Percentiles rank a stretch among this genome's conserved stretches.
These are phyloP conservation scores for Heliconius congener DNA, from an alignment of 1,140 invertebrate genomes.

Conservation along the genomic window DNA sequence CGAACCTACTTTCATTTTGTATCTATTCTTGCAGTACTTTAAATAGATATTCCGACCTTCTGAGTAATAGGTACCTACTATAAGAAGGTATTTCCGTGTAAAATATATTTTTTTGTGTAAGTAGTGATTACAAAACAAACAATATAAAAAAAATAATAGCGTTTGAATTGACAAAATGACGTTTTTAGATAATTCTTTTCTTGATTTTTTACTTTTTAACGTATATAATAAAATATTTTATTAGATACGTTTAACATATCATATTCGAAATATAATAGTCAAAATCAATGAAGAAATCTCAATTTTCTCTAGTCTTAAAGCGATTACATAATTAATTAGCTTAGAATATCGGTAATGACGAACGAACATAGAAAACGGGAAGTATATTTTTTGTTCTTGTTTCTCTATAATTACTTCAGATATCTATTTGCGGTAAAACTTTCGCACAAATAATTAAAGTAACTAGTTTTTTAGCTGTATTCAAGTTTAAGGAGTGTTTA, in stretches of 20 bases:
- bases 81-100: not conserved
- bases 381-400: slow-evolving; percentile 22
- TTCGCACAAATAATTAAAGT: slow-evolving; percentile 27
- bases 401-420: slow-evolving; percentile 31
- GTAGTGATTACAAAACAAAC: not conserved
- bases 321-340: too few species aligned
- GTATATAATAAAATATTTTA: too few species aligned
- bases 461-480: slow-evolving; percentile 11
- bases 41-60: not conserved
- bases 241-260: too few species aligned
- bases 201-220: too few species aligned
- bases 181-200: too few species aligned
- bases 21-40: too few species aligned
- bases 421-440: slow-evolving; percentile 32
- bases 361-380: not conserved
- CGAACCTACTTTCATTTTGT: too few species aligned
- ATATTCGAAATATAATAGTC: too few species aligned
- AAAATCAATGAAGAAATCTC: too few species aligned
- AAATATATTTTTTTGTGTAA: not conserved
- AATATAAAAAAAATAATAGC: not conserved
- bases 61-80: not conserved
- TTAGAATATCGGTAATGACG: slow-evolving; percentile 10
- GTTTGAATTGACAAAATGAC: not conserved
- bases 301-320: too few species aligned
- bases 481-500: not conserved